Evolutionary conservation across 2,113 vertebrate species (phyloP), one percentile per base, ranked within the genome.

Genomic region (Anoplopoma fimbria): DNA sequence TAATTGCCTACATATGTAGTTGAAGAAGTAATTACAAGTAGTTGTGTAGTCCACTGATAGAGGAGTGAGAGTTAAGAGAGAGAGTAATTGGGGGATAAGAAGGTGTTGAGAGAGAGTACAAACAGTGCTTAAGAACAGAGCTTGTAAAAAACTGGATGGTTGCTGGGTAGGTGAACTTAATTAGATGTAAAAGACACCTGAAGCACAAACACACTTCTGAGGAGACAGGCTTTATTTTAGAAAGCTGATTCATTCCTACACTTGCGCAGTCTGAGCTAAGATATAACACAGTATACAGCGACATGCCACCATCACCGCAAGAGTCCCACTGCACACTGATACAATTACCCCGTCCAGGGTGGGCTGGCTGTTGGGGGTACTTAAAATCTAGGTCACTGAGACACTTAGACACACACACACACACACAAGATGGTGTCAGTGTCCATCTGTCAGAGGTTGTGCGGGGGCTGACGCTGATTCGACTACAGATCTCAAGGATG

Each of bases 301-400:
- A 69, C 72, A 79, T 79, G 76, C 79, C 79, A 65, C 51, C 75
- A 77, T 82, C 51, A 12, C 83, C 81, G 40, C 79, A 61, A 57
- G 74, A 74, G 88, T 86, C 83, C 75, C 63, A 64, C 67, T 60
- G 82, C 86, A 75, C 85, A 60, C 86, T 88, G 88, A 92, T 93
- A 91, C 85, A 81, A 78, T 94, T 93, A 90, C 89, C 89, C 87
- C 62, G 87, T 84, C 71, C 87, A 78, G 74, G 83, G 87, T 88
- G 86, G 83, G 82, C 81, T 79, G 14, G 68, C 70, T 63, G 80
- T 62, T 77, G 85, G 83, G 79, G 77, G 75, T 29, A 82, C 72
- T 77, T 83, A 38, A 89, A 91, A 94, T 89, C 84, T 92, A 86
- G 91, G 89, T 90, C 93, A 93, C 81, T 45, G 55, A 93, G 58